phyloP scores from a whole-genome alignment of 2,888 invertebrate species.

The Euspilapteryx auroguttella region DNA sequence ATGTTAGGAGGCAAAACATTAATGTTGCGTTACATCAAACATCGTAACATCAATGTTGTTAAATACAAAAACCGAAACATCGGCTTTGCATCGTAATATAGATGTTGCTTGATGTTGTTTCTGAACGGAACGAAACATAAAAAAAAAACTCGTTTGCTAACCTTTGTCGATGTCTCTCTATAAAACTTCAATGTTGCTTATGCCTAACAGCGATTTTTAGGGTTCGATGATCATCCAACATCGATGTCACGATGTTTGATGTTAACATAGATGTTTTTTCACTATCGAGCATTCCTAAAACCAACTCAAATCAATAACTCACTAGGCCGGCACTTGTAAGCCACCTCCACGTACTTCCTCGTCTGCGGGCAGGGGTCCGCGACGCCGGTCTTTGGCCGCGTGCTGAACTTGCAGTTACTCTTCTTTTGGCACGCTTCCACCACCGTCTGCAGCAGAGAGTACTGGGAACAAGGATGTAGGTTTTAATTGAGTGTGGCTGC shows the following conservation, averaged over 20 bases:
- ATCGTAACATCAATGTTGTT: too few species aligned
- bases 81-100: too few species aligned
- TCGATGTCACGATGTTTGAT: background rate
- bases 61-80: too few species aligned
- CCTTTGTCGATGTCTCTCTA: too few species aligned
- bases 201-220: background rate
- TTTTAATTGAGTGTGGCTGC: background rate
- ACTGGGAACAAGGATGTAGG: slow-evolving; percentile 50
- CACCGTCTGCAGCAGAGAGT: slow-evolving; percentile 87
- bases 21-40: too few species aligned
- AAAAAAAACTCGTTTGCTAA: too few species aligned
- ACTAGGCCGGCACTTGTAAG: slow-evolving; percentile 96
- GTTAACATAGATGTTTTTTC: background rate
- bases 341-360: slow-evolving; percentile 90
- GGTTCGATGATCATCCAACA: background rate
- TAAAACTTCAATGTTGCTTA: background rate
- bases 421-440: slow-evolving; percentile 93
- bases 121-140: background rate
- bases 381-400: slow-evolving; percentile 79
- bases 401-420: slow-evolving; percentile 85
- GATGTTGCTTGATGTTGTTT: too few species aligned
- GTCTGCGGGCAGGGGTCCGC: slow-evolving; percentile 89
- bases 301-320: slow-evolving; percentile 50
- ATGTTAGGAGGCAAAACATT: too few species aligned
- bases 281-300: slow-evolving; percentile 7